phyloP scores from a whole-genome alignment of 1,140 invertebrate species.

The Lineus longissimus region DNA sequence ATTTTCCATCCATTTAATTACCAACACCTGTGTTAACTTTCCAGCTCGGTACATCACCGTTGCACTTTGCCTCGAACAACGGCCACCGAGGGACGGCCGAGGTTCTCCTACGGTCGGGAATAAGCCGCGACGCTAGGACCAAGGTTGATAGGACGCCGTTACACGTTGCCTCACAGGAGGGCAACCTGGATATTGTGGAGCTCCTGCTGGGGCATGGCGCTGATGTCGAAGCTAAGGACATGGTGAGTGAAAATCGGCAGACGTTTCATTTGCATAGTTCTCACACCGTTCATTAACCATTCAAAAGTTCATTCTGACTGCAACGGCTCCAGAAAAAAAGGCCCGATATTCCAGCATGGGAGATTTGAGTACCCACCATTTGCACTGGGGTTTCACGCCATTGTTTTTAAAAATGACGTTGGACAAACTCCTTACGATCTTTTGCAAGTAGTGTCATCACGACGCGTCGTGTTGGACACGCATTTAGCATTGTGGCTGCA shows the following conservation, averaged over 20 bases:
- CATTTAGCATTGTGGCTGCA: too few relatives aligned
- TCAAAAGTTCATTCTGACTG: background rate
- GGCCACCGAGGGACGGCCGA: conserved; percentile 79
- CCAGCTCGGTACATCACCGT: conserved; percentile 80
- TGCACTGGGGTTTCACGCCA: too few relatives aligned
- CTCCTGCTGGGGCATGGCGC: conserved; percentile 74
- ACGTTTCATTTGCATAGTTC: background rate
- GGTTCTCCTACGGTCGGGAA: conserved; percentile 76
- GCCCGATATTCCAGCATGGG: too few relatives aligned
- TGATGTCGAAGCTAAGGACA: conserved; percentile 75
- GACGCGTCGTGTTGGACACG: too few relatives aligned
- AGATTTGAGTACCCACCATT: too few relatives aligned
- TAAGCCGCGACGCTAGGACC: conserved; percentile 80
- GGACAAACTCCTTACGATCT: too few relatives aligned
- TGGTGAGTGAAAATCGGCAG: conserved; percentile 60
- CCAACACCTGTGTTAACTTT: conserved; percentile 5
- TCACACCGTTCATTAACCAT: background rate
- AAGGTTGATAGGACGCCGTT: conserved; percentile 89
- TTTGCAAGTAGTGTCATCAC: too few relatives aligned
- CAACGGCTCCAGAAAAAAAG: too few relatives aligned
- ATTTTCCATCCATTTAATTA: too few relatives aligned
- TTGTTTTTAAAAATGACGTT: too few relatives aligned
- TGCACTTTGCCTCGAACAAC: conserved; percentile 80
- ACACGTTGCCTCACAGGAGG: conserved; percentile 82
- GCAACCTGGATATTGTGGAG: conserved; percentile 72